phyloP scores from a whole-genome alignment of 1,140 invertebrate species.

The Rhyzopertha dominica region DNA sequence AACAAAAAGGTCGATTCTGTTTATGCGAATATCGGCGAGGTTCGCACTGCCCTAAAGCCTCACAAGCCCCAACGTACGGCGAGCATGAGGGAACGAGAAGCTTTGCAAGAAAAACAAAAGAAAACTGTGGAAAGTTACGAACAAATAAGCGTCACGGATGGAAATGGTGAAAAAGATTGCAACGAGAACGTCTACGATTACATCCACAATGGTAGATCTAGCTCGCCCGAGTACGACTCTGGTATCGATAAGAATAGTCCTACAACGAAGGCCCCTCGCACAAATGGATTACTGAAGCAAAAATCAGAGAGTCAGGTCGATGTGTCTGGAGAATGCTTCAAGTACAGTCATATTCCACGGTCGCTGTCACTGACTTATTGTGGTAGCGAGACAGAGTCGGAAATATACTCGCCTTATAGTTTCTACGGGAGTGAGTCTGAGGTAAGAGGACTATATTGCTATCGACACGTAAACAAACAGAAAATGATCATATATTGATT shows the following conservation, averaged over 20 bases:
- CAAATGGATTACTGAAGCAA: constrained; percentile 41
- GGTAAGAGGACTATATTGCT: too few relatives aligned
- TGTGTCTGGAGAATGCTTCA: constrained; percentile 44
- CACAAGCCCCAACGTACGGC: constrained; percentile 75
- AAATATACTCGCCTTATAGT: constrained; percentile 74
- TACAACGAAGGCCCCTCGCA: constrained; percentile 21
- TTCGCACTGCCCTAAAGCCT: constrained; percentile 67
- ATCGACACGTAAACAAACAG: too few relatives aligned
- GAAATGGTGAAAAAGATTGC: constrained; percentile 41
- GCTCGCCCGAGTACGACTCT: constrained; percentile 60
- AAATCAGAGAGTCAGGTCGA: constrained; percentile 51
- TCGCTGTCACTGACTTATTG: constrained; percentile 68
- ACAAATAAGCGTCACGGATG: constrained; percentile 22
- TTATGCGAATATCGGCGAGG: constrained; percentile 76
- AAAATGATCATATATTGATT: not conserved
- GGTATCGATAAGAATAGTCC: constrained; percentile 42
- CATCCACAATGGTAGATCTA: constrained; percentile 53
- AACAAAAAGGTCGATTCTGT: constrained; percentile 59
- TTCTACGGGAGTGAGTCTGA: constrained; percentile 60
- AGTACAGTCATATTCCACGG: constrained; percentile 48
- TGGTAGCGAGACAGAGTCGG: constrained; percentile 73
- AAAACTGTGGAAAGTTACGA: constrained; percentile 29
- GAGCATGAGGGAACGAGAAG: constrained; percentile 70
- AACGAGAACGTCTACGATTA: constrained; percentile 62
- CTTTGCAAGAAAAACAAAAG: constrained; percentile 53